Base-by-base conservation (phyloP, 2,888 invertebrate species). In the Nomada ferruginata region DNA sequence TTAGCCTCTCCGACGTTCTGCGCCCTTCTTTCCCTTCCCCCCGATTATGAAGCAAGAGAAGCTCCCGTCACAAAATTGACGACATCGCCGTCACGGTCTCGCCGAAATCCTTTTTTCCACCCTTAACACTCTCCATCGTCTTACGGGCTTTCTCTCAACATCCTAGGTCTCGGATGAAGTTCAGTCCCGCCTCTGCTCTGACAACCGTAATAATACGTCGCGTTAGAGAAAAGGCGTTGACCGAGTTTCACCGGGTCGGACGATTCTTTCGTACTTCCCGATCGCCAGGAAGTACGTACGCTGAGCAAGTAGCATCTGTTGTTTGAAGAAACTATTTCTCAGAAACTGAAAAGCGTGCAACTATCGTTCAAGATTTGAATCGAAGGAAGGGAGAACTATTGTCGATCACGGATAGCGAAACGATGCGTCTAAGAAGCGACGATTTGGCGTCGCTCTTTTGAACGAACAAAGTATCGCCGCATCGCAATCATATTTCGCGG, bases 31-130 rank as follows among this genome's bases (percentile, higher is more conserved):
- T 15, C 18, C 9, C 44, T 55, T n/a, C 11, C 68, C 11, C 29
- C 64, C 74, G 75, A 78, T 82, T 69, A 76, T 69, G 68, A 73
- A 36, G 71, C 72, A 52, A 50, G 44, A 20, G 57, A 44, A 55
- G 50, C 23, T 23, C 72, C 66, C 26, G 57, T 63, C 59, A 65
- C 42, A 44, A 57, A 72, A 68, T 15, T 50, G 65, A 71, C 76
- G 63, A 20, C 42, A 42, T 18, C 42, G 60, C 36, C 36, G 50
- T 55, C 65, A 20, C 20, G 20, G 29, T 65, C 29, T 52, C 29
- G 29, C 68, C 61, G 44, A 52, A 57, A 66, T 63, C 29, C 13
- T 5, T 29, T 13, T 64, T 59, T 23, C 18, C 60, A 2, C 2
- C 20, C n/a, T 0, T 20, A 44, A 5, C 53, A 20, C 5, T 26